Evolutionary conservation across 2,113 vertebrate genomes (phyloP).

Genomic region (Gymnogyps californianus): DNA sequence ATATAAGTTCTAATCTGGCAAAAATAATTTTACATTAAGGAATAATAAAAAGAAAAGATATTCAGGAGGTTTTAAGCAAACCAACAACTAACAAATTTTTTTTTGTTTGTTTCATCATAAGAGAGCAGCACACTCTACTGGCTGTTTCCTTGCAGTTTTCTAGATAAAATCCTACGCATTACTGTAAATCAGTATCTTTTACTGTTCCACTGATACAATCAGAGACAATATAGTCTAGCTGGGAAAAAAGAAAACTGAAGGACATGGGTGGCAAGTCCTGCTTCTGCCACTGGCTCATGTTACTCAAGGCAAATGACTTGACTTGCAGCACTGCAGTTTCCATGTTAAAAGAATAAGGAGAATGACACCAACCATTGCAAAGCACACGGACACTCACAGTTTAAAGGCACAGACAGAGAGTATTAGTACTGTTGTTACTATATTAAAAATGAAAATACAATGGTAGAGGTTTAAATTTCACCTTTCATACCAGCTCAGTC

Average conservation of each 20-base stretch:
- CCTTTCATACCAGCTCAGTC: not conserved
- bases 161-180: not conserved
- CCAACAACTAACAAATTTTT: not conserved
- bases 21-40: not conserved
- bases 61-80: not conserved
- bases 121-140: slow-evolving; percentile 73
- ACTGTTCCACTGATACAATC: not conserved
- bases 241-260: not conserved
- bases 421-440: not conserved
- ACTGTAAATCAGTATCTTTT: not conserved
- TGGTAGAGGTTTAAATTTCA: not conserved
- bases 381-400: not conserved
- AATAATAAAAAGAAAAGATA: not conserved
- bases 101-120: slow-evolving; percentile 9
- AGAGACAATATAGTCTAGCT: not conserved
- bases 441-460: not conserved
- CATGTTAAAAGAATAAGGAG: not conserved
- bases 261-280: not conserved
- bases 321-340: not conserved
- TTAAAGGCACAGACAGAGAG: not conserved
- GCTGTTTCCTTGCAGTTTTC: slow-evolving; percentile 32
- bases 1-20: not conserved
- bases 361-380: not conserved
- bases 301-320: not conserved
- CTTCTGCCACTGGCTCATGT: not conserved